A percentile compares a stretch with the other conserved stretches of the same genome.
Conservation (phyloP, 2,888 invertebrate species). For the Xestoiulus laeticollis region DNA sequence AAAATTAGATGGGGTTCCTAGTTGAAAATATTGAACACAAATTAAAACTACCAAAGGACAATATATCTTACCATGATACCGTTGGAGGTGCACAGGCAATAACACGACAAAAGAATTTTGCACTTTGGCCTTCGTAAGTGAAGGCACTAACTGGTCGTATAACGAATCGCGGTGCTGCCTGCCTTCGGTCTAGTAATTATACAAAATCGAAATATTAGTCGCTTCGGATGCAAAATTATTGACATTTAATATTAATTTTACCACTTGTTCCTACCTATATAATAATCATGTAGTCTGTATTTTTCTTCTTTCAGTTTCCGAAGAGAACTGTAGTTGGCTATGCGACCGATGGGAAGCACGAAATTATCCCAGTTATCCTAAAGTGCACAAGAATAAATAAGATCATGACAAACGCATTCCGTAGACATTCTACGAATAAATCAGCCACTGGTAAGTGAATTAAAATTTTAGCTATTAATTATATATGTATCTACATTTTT, state of each 20-base stretch:
- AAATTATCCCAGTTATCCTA: conserved; percentile 77
- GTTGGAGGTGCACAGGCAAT: conserved; percentile 94
- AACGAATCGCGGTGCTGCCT: conserved; percentile 98
- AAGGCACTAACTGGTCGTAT: conserved; percentile 95
- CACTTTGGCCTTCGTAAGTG: conserved; percentile 96
- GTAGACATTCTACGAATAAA: background rate
- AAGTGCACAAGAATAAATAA: conserved; percentile 41
- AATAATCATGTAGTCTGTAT: conserved; percentile 95
- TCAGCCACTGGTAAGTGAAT: conserved; percentile 17
- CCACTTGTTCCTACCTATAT: conserved; percentile 77
- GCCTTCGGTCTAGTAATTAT: conserved; percentile 80
- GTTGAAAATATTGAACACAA: no score
- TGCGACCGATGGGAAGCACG: conserved; percentile 91
- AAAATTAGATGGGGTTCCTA: no score
- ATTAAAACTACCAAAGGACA: no score
- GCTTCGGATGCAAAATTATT: background rate
- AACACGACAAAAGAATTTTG: conserved; percentile 96
- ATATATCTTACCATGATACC: conserved; percentile 78
- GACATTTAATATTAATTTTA: background rate
- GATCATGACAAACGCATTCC: background rate
- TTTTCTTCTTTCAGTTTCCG: conserved; percentile 95
- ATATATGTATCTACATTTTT: no score
- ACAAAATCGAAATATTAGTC: background rate
- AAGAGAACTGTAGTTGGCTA: conserved; percentile 96
- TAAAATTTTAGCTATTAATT: no score